Percentiles rank a stretch among this genome's conserved stretches.
Evolutionary conservation across 2,797 vertebrate species (phyloP).

Genomic region (Lutjanus argentimaculatus): DNA sequence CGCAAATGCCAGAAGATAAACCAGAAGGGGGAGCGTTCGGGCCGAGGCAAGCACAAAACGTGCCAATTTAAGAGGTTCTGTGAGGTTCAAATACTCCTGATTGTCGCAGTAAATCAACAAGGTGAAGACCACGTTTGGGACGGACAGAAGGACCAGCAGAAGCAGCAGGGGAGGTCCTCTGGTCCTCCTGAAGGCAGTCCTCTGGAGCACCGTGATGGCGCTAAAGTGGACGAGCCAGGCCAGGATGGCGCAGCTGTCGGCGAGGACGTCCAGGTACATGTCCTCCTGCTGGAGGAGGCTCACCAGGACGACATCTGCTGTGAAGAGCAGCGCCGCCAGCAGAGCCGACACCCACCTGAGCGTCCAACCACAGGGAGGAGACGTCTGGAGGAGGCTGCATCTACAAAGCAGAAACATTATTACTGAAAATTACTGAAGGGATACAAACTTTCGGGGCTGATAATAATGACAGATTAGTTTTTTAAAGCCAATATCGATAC

Average conservation of each 20-base stretch:
- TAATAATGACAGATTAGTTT: neutral
- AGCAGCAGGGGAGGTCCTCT: slow-evolving; percentile 88
- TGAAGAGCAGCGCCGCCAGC: slow-evolving; percentile 81
- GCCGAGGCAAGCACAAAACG: slow-evolving; percentile 86
- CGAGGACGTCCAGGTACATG: slow-evolving; percentile 88
- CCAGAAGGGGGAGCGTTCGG: slow-evolving; percentile 82
- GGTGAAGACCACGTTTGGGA: slow-evolving; percentile 88
- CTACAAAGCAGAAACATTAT: slow-evolving; percentile 59
- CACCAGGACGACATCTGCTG: slow-evolving; percentile 84
- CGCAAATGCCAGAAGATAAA: slow-evolving; percentile 87
- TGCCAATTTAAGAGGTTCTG: slow-evolving; percentile 76
- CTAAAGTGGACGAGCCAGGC: slow-evolving; percentile 91
- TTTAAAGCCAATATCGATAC: neutral
- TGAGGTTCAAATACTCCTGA: slow-evolving; percentile 66
- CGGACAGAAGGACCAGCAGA: slow-evolving; percentile 83
- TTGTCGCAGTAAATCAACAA: slow-evolving; percentile 83
- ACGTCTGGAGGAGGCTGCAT: slow-evolving; percentile 34
- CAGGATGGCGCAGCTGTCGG: slow-evolving; percentile 85
- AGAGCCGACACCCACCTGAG: slow-evolving; percentile 86
- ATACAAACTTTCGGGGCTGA: too few relatives aligned
- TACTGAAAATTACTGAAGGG: neutral
- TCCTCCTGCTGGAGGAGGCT: slow-evolving; percentile 80
- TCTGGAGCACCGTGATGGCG: slow-evolving; percentile 83
- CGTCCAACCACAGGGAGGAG: slow-evolving; percentile 86
- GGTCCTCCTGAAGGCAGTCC: slow-evolving; percentile 73